Percentiles rank a stretch among this genome's conserved stretches.
Evolutionary conservation across 1,140 invertebrate genomes (phyloP).

Genomic region (Papilio dardanus): DNA sequence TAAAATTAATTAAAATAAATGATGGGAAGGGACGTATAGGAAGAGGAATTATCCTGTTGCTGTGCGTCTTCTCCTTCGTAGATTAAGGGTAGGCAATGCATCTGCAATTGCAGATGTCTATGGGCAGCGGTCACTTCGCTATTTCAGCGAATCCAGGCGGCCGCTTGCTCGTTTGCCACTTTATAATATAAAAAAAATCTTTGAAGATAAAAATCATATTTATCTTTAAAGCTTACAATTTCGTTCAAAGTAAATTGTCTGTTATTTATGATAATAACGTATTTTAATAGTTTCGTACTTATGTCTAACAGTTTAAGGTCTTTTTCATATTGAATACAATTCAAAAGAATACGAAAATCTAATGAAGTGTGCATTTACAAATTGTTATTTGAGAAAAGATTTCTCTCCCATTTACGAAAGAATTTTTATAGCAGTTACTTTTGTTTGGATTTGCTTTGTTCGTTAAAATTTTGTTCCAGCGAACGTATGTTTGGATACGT

Average conservation of each 20-base stretch:
- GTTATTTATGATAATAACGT: not conserved
- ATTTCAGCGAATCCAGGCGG: no score
- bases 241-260: not conserved
- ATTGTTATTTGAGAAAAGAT: constrained; percentile 5
- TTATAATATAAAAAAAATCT: not conserved
- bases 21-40: no score
- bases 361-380: constrained; percentile 3
- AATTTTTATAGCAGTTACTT: not conserved
- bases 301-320: not conserved
- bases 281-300: not conserved
- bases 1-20: no score
- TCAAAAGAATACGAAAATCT: not conserved
- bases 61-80: no score
- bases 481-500: constrained; percentile 3
- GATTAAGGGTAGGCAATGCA: no score
- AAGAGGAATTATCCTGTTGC: no score
- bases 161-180: no score
- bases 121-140: no score
- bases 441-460: constrained; percentile 20
- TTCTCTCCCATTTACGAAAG: not conserved
- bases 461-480: constrained; percentile 9
- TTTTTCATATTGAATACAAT: not conserved
- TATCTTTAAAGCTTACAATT: not conserved
- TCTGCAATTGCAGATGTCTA: no score
- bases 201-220: no score